Evolutionary conservation across 2,113 vertebrate species (phyloP), one percentile per base, ranked within the genome.

Genomic region (Elgaria multicarinata): DNA sequence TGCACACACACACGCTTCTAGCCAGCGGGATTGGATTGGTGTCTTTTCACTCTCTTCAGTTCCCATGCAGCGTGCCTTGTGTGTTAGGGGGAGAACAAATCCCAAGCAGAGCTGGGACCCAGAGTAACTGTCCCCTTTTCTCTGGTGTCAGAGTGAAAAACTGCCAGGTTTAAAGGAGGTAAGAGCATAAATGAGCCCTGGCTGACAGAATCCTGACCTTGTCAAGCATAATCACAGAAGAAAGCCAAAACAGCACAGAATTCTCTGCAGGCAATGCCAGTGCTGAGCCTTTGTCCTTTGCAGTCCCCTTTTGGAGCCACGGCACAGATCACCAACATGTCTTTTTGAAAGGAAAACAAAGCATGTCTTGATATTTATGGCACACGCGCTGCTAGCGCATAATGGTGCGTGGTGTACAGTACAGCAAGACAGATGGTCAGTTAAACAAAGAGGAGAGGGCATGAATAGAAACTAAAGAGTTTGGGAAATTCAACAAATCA

Each of bases 341-440:
- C 76, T 93, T 92, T 80, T 94, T 77, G 90, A 89, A 80, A 87
- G 39, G 1, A 83, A 87, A 86, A 95, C 94, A 96, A 95, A 96
- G 93, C 89, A 88, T 0, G 7, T 83, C 10, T 95, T 90, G 92
- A 46, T 93, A 92, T 96, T 96, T 95, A 90, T 2, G 69, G 85
- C 94, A 92, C 91, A 89, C 58, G 78, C 36, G 91, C 93, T 0
- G 87, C 0, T 26, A 82, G 78, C 36, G 81, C 72, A 69, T 72
- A 85, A 86, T 86, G 69, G 67, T 42, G 67, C 0, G 67, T 90
- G 90, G 90, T 0, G 76, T 26, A 78, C 2, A 44, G 92, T 90
- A 83, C 92, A 83, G 90, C 0, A 9, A 94, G 94, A 96, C 95
- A 96, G 96, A 95, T 96, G 96, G 96, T 1, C 77, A 3, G 39